Percentiles rank a stretch among this genome's conserved stretches.
phyloP scores from a whole-genome alignment of 2,888 invertebrate genomes.

The Deroplatys truncata region DNA sequence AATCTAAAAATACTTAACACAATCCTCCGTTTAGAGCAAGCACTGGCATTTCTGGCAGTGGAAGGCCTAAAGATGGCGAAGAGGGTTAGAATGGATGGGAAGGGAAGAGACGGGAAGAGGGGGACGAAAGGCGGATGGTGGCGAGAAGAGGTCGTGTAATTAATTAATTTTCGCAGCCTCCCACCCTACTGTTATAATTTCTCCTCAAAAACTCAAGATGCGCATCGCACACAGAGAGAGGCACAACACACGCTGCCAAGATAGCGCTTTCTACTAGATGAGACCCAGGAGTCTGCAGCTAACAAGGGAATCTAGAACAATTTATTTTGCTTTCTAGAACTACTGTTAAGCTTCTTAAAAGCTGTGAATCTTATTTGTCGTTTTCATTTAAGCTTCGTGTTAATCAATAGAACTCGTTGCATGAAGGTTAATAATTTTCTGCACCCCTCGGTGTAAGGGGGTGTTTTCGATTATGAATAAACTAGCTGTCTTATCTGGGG shows the following conservation, averaged over 20 bases:
- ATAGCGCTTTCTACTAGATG: neutral
- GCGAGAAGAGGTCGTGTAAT: conserved; percentile 23
- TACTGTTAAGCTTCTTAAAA: too few relatives aligned
- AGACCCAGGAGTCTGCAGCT: neutral
- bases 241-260: neutral
- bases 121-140: neutral
- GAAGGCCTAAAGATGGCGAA: neutral
- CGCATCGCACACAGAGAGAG: conserved; percentile 15
- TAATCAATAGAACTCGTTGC: too few relatives aligned
- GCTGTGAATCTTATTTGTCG: too few relatives aligned
- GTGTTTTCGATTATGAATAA: too few relatives aligned
- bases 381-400: too few relatives aligned
- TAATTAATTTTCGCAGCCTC: conserved; percentile 24
- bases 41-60: neutral
- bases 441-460: too few relatives aligned
- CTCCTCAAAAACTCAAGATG: conserved; percentile 25
- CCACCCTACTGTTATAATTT: conserved; percentile 23
- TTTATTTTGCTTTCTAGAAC: neutral
- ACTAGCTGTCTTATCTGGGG: too few relatives aligned
- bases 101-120: neutral
- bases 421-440: too few relatives aligned
- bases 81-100: neutral
- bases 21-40: neutral
- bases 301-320: neutral
- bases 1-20: neutral